phyloP scores from a whole-genome alignment of 2,797 vertebrate species.

The Phalanger gymnotis region DNA sequence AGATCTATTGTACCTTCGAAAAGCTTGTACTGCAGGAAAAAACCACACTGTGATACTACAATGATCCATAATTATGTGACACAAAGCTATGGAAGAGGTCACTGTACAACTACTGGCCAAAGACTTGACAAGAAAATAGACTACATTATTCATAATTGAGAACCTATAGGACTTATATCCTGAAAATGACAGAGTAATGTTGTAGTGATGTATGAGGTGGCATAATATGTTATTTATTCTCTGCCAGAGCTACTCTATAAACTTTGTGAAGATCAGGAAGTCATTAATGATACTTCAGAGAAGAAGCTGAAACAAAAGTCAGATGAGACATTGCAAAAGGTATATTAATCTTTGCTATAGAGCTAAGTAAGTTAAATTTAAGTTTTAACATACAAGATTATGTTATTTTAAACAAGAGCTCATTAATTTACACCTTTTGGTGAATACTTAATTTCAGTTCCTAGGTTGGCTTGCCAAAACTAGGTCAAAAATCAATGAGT shows the following conservation, averaged over 20 bases:
- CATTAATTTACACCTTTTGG: constrained; percentile 68
- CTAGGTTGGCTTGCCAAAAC: constrained; percentile 75
- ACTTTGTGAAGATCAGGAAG: constrained; percentile 83
- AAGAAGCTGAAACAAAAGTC: constrained; percentile 86
- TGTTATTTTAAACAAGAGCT: constrained; percentile 63
- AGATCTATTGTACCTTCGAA: constrained; percentile 87
- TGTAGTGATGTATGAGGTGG: constrained; percentile 81
- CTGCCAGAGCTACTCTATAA: constrained; percentile 87
- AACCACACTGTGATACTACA: constrained; percentile 78
- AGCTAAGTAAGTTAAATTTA: constrained; percentile 76
- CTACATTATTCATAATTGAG: constrained; percentile 87
- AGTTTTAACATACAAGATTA: constrained; percentile 78
- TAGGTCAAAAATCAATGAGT: constrained; percentile 72
- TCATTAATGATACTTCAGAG: constrained; percentile 89
- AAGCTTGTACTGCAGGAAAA: constrained; percentile 77
- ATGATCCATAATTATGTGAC: constrained; percentile 84
- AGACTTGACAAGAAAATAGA: constrained; percentile 86
- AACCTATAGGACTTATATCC: constrained; percentile 81
- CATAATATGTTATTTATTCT: constrained; percentile 88
- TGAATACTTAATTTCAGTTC: constrained; percentile 77
- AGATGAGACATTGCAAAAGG: constrained; percentile 90
- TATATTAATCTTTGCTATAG: constrained; percentile 84
- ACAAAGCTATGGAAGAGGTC: constrained; percentile 82
- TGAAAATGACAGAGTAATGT: constrained; percentile 75
- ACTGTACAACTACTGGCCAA: constrained; percentile 80